Conservation (phyloP, 1,140 invertebrate species). For the Aphelinus certus region DNA sequence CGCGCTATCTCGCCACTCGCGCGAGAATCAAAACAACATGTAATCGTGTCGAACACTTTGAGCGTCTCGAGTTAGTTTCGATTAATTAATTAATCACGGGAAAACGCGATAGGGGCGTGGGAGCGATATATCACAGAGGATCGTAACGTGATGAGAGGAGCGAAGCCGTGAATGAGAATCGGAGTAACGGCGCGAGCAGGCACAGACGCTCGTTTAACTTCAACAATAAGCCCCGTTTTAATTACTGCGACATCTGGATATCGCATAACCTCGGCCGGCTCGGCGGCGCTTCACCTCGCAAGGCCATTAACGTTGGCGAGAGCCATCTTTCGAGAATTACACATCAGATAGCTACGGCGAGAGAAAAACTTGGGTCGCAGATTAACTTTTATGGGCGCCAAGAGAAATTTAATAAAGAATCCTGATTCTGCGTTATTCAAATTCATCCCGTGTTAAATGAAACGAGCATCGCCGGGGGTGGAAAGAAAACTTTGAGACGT, state of each 20-base stretch:
- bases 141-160: conserved; percentile 39
- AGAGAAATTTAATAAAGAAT: not conserved
- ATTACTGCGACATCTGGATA: conserved; percentile 65
- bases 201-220: conserved; percentile 52
- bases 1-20: not conserved
- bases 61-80: not conserved
- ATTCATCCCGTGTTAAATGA: too few species aligned
- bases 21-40: not conserved
- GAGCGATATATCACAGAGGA: not conserved
- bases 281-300: conserved; percentile 42
- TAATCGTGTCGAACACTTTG: too few species aligned
- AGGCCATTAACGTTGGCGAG: conserved; percentile 43
- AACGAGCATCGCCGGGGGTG: too few species aligned
- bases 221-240: conserved; percentile 63
- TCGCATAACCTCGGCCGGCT: conserved; percentile 53
- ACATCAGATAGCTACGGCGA: conserved; percentile 55
- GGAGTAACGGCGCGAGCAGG: conserved; percentile 7
- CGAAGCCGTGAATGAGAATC: conserved; percentile 37
- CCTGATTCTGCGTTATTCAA: too few species aligned
- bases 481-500: too few species aligned
- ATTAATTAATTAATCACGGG: not conserved
- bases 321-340: conserved; percentile 58
- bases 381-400: conserved; percentile 23
- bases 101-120: too few species aligned
- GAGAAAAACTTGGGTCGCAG: conserved; percentile 3